Base-by-base conservation (phyloP, 2,888 invertebrate species). In the Teleogryllus oceanicus region DNA sequence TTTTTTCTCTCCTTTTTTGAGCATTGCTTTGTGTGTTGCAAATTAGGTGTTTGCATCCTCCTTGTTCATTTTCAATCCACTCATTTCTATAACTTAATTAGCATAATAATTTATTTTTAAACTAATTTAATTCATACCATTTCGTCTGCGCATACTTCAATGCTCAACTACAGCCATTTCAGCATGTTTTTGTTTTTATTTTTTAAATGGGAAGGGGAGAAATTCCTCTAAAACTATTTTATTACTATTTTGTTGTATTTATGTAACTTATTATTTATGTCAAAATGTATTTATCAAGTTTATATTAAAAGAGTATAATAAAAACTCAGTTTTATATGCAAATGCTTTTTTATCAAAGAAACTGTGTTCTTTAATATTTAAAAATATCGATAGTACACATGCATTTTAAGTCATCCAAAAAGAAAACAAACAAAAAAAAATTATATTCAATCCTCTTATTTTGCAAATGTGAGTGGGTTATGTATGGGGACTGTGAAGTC, bases 251-350 rank as follows among this genome's bases (percentile, higher is more conserved):
- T 77, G 79, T 80, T 79, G 77, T 81, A 81, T 81, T 81, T 82
- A 81, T 81, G 78, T 82, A 82, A 82, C 82, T 81, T 82, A 82
- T 82, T 82, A 80, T 81, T 81, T 81, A 81, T 80, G 81, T 80
- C 49, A 80, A 80, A 81, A 77, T 79, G 78, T 82, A 82, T 82
- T 82, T 82, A 82, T 82, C 78, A 80, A 62, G 79, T 78, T 81
- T 76, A 80, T 78, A 75, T 74, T 78, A 79, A 77, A 20, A 74
- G 77, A 75, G 77, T n/a, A 18, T 20, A 77, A 76, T 62, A 79
- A 75, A 76, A 51, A 37, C 37, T 74, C 77, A 79, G 77, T 77
- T 79, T 79, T 79, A 77, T 79, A 77, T 79, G 62, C 79, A 79
- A 62, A 62, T 62, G 62, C 51, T 51, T 78, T 78, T 78, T 51